Evolutionary conservation across 2,113 vertebrate genomes (phyloP), one percentile per base, ranked within the genome.

Genomic region (Lonchura striata): DNA sequence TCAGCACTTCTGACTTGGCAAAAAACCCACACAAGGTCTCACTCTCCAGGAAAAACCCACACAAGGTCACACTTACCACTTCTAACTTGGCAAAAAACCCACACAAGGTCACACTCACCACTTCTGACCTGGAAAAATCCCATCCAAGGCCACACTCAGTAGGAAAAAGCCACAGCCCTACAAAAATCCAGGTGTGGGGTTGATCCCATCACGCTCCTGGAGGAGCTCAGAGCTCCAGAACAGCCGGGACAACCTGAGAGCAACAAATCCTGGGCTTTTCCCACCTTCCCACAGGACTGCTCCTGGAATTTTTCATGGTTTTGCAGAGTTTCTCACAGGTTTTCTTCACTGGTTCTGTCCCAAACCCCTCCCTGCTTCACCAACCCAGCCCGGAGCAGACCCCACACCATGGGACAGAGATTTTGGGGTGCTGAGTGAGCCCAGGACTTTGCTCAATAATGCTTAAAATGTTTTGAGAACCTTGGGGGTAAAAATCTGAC

Each of bases 231-330:
- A 33, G 79, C 54, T 41, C 37, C 41, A 9, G 41, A 23, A 14
- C 15, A 7, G 0, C 50, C 2, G 15, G 61, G 5, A 9, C n/a
- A 30, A 49, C 65, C 21, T 6, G 13, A 33, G 16, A 39, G 11
- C n/a, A 37, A 1, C 46, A 35, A 31, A 7, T 0, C 3, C 54
- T 6, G 33, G 28, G n/a, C 46, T 61, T 37, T 44, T 22, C 46
- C 39, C 50, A 53, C 72, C 72, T 39, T 3, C 72, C 5, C 50
- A 25, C 20, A 47, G 10, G 35, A 8, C 16, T 24, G 11, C 37
- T 31, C 31, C 19, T 35, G 31, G 2, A 2, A 6, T 5, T 59
- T n/a, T 21, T 25, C 50, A 13, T 28, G 8, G 19, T 15, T 64
- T 64, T 44, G 9, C 28, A 35, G 4, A 13, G 30, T n/a, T 56